These are phyloP conservation scores for Dromius quadrimaculatus DNA, from an alignment of 2,888 invertebrate genomes.

Conservation along the genomic window DNA sequence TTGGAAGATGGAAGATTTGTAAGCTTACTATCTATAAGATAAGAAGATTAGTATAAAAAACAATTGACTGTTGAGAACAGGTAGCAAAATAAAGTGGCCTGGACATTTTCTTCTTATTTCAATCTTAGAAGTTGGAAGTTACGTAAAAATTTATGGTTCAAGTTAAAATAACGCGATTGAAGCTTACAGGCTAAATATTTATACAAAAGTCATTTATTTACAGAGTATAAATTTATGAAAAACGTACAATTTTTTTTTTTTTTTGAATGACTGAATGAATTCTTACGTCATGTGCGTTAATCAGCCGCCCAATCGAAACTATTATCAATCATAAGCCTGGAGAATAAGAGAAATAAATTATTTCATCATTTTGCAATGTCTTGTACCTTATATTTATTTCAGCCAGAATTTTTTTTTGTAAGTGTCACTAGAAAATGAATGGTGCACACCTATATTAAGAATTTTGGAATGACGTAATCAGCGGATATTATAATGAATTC, in stretches of 20 bases:
- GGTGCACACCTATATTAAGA: constrained; percentile 44
- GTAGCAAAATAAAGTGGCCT: no score
- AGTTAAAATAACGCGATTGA: no score
- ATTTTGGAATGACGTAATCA: constrained; percentile 22
- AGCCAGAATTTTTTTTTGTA: constrained; percentile 10
- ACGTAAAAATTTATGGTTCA: no score
- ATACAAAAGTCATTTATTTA: background rate
- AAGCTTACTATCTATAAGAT: no score
- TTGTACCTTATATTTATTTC: no score
- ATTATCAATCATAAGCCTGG: constrained; percentile 8
- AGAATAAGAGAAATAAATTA: constrained; percentile 21
- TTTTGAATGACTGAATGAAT: background rate
- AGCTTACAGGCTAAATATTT: background rate
- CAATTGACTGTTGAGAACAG: no score
- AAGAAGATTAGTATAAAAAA: no score
- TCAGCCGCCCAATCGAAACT: background rate
- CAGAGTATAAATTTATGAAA: background rate
- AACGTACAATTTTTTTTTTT: background rate
- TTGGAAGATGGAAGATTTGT: no score
- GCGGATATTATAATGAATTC: constrained; percentile 33
- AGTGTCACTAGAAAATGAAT: background rate
- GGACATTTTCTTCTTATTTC: no score
- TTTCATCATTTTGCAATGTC: constrained; percentile 16
- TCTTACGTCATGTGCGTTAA: constrained; percentile 20
- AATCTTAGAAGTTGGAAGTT: no score